Conservation (phyloP, 2,113 vertebrate genomes). For the Poicephalus meyeri region DNA sequence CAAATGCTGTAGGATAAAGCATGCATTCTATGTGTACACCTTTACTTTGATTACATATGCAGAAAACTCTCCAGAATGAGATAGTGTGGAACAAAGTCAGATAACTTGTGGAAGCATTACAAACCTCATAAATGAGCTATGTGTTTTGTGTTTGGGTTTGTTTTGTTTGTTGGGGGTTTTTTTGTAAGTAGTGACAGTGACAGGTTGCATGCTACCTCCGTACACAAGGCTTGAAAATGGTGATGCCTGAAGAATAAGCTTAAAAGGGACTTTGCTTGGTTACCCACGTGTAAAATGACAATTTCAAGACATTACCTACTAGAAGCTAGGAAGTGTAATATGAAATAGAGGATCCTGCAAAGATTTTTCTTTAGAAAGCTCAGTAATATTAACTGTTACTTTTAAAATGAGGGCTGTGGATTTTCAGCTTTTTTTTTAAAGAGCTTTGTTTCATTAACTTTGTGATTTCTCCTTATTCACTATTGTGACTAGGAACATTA, state of each 20-base stretch:
- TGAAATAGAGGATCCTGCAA: neutral
- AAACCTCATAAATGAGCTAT: slow-evolving; percentile 15
- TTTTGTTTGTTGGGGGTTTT: slow-evolving; percentile 28
- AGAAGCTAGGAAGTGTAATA: neutral
- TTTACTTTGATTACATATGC: neutral
- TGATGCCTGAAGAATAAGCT: neutral
- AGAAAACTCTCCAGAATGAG: slow-evolving; percentile 3
- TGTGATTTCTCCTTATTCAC: neutral
- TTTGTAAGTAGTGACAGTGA: slow-evolving; percentile 35
- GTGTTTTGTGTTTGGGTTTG: neutral
- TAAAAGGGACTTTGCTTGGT: neutral
- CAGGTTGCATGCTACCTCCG: slow-evolving; percentile 25
- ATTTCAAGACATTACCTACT: neutral
- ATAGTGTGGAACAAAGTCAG: slow-evolving; percentile 22
- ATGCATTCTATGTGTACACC: neutral
- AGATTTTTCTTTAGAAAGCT: neutral
- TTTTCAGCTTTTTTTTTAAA: neutral
- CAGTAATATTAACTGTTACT: neutral
- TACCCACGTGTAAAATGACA: neutral
- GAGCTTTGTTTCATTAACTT: neutral
- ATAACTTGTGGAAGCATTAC: neutral
- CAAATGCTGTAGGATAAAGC: neutral
- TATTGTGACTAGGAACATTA: neutral
- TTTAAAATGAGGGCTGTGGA: neutral
- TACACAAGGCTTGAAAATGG: neutral